These are phyloP conservation scores for Enteromius unitaeniatus DNA, from an alignment of 2,797 vertebrate species.

Conservation along the genomic window DNA sequence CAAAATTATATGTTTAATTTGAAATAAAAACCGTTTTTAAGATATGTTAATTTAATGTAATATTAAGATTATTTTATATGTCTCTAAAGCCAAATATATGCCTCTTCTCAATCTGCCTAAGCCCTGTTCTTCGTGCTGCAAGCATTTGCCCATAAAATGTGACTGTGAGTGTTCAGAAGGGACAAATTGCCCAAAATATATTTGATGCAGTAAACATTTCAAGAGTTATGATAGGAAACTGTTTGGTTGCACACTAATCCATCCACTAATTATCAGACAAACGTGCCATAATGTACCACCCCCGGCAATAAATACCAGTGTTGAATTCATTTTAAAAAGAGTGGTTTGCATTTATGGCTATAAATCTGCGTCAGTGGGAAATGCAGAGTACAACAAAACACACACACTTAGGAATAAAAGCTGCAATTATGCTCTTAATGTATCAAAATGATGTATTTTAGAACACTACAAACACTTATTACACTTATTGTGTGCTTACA, in stretches of 20 bases:
- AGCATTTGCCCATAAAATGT: not conserved
- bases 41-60: not conserved
- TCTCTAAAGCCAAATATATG: not conserved
- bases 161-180: not conserved
- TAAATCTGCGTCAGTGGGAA: not conserved
- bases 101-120: not conserved
- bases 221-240: constrained; percentile 58
- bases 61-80: not conserved
- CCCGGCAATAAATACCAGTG: constrained; percentile 67
- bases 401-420: not conserved
- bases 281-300: constrained; percentile 43
- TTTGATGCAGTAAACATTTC: constrained; percentile 52
- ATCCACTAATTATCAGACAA: constrained; percentile 3
- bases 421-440: not conserved
- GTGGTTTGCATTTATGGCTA: constrained; percentile 66
- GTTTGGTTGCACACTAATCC: constrained; percentile 42
- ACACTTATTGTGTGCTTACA: not conserved
- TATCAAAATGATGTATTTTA: not conserved
- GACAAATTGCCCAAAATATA: not conserved
- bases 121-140: not conserved
- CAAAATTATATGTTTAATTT: not conserved
- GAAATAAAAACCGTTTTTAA: not conserved
- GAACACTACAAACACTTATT: not conserved
- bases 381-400: not conserved
- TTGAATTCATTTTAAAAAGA: constrained; percentile 59